phyloP scores from a whole-genome alignment of 1,140 invertebrate genomes.

The Bombus waltoni region DNA sequence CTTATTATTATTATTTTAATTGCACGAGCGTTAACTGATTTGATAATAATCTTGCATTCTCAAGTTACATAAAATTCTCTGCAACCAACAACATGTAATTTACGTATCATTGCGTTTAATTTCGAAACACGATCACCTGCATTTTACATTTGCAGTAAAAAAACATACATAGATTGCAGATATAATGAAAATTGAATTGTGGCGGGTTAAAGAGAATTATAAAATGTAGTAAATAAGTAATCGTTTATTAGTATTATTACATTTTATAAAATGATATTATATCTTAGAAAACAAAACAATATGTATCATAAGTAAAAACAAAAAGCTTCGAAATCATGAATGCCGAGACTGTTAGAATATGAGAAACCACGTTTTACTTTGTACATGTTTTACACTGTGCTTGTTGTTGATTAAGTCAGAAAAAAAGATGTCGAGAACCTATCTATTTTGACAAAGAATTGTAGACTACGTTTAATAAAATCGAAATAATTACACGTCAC shows the following conservation, averaged over 20 bases:
- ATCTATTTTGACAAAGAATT: neutral
- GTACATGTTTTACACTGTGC: neutral
- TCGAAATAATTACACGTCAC: neutral
- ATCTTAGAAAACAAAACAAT: neutral
- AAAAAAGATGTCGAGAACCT: neutral
- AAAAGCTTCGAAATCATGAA: neutral
- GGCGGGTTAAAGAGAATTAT: constrained; percentile 32
- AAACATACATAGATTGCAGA: too few relatives aligned
- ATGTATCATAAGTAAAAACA: neutral
- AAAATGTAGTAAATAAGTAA: neutral
- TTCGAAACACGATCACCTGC: neutral
- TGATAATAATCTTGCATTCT: neutral
- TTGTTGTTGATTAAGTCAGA: neutral
- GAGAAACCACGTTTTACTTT: neutral
- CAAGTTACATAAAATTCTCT: neutral
- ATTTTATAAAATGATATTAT: constrained; percentile 2
- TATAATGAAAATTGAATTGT: neutral
- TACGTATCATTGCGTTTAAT: neutral
- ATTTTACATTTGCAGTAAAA: neutral
- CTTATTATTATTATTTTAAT: too few relatives aligned
- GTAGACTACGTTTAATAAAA: neutral
- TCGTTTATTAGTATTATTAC: constrained; percentile 39
- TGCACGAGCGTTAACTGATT: too few relatives aligned
- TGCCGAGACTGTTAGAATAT: neutral
- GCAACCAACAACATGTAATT: neutral